Percentiles rank a stretch among this genome's conserved stretches.
These are phyloP conservation scores for Saiga tatarica DNA, from an alignment of 2,113 vertebrate genomes.

Conservation along the genomic window DNA sequence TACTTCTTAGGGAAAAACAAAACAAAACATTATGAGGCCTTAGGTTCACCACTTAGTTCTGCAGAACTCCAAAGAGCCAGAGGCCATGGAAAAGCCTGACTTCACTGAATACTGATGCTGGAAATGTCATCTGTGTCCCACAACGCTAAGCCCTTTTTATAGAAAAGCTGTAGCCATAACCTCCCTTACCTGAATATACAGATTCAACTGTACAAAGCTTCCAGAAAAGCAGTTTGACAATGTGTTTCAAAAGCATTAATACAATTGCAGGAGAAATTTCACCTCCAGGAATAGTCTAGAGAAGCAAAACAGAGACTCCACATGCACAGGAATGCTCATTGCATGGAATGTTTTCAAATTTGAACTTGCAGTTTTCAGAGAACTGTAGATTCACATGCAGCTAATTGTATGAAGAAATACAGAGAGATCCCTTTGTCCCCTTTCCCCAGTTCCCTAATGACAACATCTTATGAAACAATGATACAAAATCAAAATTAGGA, in stretches of 20 bases:
- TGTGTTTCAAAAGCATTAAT: neutral
- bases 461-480: neutral
- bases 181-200: neutral
- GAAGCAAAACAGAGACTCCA: neutral
- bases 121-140: neutral
- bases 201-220: neutral
- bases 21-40: neutral
- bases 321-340: neutral
- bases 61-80: neutral
- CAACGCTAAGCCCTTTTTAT: neutral
- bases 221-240: neutral
- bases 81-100: neutral
- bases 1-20: neutral
- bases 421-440: neutral
- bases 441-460: neutral
- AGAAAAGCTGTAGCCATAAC: neutral
- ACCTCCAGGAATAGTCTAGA: neutral
- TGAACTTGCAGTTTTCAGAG: slow-evolving; percentile 2
- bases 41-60: neutral
- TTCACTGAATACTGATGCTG: neutral
- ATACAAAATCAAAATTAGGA: neutral
- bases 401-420: neutral
- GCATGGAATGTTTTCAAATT: neutral
- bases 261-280: neutral
- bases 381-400: neutral